phyloP scores from a whole-genome alignment of 2,113 vertebrate species.

The Phylloscopus trochilus region DNA sequence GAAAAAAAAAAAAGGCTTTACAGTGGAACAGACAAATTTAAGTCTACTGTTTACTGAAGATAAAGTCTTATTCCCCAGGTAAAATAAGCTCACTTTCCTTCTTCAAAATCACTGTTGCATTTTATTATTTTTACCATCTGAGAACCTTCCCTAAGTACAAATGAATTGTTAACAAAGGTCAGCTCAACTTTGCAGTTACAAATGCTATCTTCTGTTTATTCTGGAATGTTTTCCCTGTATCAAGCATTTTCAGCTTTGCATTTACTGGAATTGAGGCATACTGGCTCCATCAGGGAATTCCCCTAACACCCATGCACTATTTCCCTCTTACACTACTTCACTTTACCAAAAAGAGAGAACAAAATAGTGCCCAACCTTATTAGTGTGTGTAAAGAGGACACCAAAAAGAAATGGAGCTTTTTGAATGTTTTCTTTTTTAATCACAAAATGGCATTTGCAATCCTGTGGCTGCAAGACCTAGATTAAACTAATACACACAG shows the following conservation, averaged over 20 bases:
- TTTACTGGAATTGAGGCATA: constrained; percentile 39
- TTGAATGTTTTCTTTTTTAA: neutral
- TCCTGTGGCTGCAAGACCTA: neutral
- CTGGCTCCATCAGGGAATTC: neutral
- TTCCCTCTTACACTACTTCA: neutral
- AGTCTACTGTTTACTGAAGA: neutral
- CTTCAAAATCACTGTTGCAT: constrained; percentile 14
- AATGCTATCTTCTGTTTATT: constrained; percentile 19
- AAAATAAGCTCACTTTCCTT: neutral
- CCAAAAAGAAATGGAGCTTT: neutral
- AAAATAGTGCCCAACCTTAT: neutral
- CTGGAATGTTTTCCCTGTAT: neutral
- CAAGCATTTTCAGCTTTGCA: neutral
- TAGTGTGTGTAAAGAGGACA: neutral
- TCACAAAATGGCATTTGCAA: accelerated
- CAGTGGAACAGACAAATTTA: neutral
- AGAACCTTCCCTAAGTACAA: neutral
- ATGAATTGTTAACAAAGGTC: neutral
- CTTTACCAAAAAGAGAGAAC: neutral
- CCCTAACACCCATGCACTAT: neutral
- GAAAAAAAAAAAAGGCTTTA: neutral
- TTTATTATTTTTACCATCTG: neutral
- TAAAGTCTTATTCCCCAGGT: neutral
- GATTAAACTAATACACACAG: neutral
- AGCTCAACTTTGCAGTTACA: neutral